These are phyloP conservation scores for Oncorhynchus clarkii DNA, from an alignment of 2,113 vertebrate genomes.

Conservation along the genomic window DNA sequence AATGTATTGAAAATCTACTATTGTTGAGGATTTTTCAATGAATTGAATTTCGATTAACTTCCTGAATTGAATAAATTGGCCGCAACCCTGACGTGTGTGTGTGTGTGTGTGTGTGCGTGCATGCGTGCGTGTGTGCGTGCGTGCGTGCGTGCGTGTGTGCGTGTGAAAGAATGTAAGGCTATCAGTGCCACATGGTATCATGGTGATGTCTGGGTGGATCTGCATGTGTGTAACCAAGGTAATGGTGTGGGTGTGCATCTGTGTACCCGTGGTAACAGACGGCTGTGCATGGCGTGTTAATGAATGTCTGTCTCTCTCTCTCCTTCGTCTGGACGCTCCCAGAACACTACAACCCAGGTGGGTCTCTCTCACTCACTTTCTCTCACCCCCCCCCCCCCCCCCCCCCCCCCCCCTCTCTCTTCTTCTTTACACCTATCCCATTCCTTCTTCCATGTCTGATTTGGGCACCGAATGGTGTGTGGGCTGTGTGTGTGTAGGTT, in stretches of 20 bases:
- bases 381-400: slow-evolving; percentile 55
- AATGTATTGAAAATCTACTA: too few relatives aligned
- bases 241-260: slow-evolving; percentile 70
- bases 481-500: neutral
- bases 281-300: slow-evolving; percentile 98
- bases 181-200: slow-evolving; percentile 62
- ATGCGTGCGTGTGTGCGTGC: slow-evolving; percentile 9
- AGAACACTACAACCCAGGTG: slow-evolving; percentile 99
- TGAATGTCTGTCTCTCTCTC: slow-evolving; percentile 99
- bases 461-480: neutral
- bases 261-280: slow-evolving; percentile 66
- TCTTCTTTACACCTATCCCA: slow-evolving; percentile 12
- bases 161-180: slow-evolving; percentile 32
- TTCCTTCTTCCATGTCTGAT: slow-evolving; percentile 6
- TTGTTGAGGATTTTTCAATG: too few relatives aligned
- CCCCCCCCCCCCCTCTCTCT: slow-evolving; percentile 52
- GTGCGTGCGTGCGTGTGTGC: slow-evolving; percentile 3
- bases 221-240: slow-evolving; percentile 65
- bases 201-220: slow-evolving; percentile 57
- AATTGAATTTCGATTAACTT: too few relatives aligned
- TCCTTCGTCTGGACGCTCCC: slow-evolving; percentile 87
- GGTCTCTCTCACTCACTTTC: slow-evolving; percentile 73
- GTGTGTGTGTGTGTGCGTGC: too few relatives aligned
- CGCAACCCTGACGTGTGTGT: slow-evolving; percentile 16
- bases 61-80: too few relatives aligned